phyloP scores from a whole-genome alignment of 2,797 vertebrate species.

The Melanotaenia boesemani region DNA sequence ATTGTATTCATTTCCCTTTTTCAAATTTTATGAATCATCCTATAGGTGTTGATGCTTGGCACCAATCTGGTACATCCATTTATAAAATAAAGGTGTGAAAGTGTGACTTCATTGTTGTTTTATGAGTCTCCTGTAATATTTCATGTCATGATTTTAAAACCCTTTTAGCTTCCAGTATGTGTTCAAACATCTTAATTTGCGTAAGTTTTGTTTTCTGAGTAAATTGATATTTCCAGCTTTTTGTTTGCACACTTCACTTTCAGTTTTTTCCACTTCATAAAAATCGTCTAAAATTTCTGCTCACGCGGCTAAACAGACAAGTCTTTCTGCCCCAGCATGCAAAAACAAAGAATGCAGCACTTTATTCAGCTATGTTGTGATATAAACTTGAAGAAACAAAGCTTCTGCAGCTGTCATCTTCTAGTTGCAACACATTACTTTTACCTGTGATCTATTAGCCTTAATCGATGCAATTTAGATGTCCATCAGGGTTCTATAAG shows the following conservation, averaged over 20 bases:
- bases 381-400: conserved; percentile 39
- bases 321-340: conserved; percentile 43
- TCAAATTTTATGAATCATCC: conserved; percentile 6
- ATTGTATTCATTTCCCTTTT: conserved; percentile 5
- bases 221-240: not conserved
- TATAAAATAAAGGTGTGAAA: conserved; percentile 2
- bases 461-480: conserved; percentile 3
- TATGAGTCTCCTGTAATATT: not conserved
- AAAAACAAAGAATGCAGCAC: not conserved
- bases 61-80: not conserved
- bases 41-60: not conserved
- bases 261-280: conserved; percentile 9
- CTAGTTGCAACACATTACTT: conserved; percentile 35
- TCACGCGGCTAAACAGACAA: conserved; percentile 5
- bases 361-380: conserved; percentile 34
- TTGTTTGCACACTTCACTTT: conserved; percentile 18
- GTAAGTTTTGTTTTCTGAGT: conserved; percentile 35
- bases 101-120: conserved; percentile 2
- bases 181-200: conserved; percentile 13
- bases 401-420: conserved; percentile 9
- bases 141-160: not conserved
- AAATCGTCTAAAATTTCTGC: conserved; percentile 17
- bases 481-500: conserved; percentile 24
- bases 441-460: conserved; percentile 33
- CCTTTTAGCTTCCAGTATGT: not conserved